Evolutionary conservation across 2,888 invertebrate species (phyloP).

Genomic region (Caenorhabditis japonica): DNA sequence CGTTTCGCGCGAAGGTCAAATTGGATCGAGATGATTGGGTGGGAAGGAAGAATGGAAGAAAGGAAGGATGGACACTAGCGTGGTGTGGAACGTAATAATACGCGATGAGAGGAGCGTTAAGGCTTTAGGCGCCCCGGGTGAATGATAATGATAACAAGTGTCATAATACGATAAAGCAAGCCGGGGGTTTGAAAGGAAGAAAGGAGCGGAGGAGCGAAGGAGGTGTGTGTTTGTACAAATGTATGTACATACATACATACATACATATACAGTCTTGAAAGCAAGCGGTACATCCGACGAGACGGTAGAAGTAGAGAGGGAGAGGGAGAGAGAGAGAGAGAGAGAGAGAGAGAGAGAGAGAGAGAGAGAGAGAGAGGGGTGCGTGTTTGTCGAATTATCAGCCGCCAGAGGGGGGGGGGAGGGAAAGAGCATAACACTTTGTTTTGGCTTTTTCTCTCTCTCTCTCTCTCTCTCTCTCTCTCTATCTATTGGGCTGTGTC

Average conservation of each 20-base stretch:
- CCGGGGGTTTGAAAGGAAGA: constrained; percentile 1
- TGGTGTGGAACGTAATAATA: too few species aligned
- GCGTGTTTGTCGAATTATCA: constrained; percentile 52
- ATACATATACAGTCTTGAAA: constrained; percentile 17
- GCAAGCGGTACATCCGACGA: constrained; percentile 7
- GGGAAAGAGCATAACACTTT: too few species aligned
- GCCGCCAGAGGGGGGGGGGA: constrained; percentile 3
- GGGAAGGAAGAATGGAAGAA: constrained; percentile 20
- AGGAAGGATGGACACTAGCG: constrained; percentile 10
- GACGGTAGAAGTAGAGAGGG: not conserved
- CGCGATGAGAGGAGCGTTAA: too few species aligned
- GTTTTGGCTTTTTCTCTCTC: not conserved
- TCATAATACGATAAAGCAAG: constrained; percentile 16
- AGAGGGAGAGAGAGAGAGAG: constrained; percentile 2
- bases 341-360: constrained; percentile 5
- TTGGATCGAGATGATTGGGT: constrained; percentile 24
- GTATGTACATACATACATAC: constrained; percentile 19
- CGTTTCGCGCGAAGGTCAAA: constrained; percentile 35
- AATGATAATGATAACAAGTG: constrained; percentile 21
- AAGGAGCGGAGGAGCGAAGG: constrained; percentile 7
- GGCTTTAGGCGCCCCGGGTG: not conserved
- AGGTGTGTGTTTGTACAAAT: constrained; percentile 30
- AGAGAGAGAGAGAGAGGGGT: constrained; percentile 17
- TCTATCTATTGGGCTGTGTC: not conserved
- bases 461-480: constrained; percentile 4